phyloP scores from a whole-genome alignment of 2,113 vertebrate species.

The Speoplatyrhinus poulsoni region DNA sequence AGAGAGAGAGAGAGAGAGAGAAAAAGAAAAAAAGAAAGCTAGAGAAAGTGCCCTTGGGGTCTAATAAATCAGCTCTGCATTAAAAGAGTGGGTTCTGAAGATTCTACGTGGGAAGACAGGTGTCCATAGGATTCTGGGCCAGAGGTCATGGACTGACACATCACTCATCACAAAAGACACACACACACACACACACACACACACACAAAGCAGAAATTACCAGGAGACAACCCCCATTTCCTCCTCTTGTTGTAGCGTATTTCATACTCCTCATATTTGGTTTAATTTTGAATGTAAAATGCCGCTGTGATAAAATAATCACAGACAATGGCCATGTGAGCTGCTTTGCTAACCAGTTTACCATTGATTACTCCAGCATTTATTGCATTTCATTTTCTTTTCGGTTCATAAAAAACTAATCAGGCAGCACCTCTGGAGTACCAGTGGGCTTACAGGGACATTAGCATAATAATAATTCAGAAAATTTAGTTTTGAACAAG shows the following conservation, averaged over 20 bases:
- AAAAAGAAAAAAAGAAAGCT: constrained; percentile 28
- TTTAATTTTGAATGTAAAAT: constrained; percentile 53
- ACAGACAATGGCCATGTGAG: constrained; percentile 12
- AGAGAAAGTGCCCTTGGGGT: constrained; percentile 54
- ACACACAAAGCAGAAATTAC: constrained; percentile 36
- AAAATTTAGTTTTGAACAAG: constrained; percentile 53
- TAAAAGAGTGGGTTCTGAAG: constrained; percentile 54
- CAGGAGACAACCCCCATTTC: constrained; percentile 50
- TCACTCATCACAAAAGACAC: constrained; percentile 47
- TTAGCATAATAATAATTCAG: constrained; percentile 63
- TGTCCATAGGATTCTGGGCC: constrained; percentile 62
- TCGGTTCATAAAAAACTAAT: constrained; percentile 22
- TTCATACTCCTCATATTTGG: constrained; percentile 39
- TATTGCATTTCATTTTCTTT: constrained; percentile 46
- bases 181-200: background rate
- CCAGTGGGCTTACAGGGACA: constrained; percentile 27
- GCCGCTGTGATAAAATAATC: constrained; percentile 53
- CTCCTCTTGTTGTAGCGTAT: constrained; percentile 45
- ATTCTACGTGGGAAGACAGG: constrained; percentile 66
- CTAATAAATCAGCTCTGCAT: constrained; percentile 66
- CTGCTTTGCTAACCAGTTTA: constrained; percentile 54
- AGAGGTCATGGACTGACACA: constrained; percentile 58
- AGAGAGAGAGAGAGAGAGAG: constrained; percentile 1
- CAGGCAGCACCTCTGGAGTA: constrained; percentile 35
- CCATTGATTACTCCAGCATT: constrained; percentile 51